Evolutionary conservation across 2,113 vertebrate species (phyloP).

Genomic region (Gambusia holbrooki): DNA sequence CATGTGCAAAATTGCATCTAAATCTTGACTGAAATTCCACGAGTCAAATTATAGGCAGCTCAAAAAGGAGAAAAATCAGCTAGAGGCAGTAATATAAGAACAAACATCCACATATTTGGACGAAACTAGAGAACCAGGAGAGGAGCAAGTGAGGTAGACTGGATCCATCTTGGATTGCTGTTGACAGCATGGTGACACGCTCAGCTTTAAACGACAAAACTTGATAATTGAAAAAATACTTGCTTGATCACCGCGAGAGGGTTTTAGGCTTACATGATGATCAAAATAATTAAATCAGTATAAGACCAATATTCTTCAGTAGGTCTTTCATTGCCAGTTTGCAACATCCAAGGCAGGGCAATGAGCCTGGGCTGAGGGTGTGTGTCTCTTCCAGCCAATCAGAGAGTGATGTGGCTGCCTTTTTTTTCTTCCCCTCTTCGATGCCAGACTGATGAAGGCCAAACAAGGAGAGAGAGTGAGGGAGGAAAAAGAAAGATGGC

Average conservation of each 20-base stretch:
- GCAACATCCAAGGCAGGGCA: slow-evolving; percentile 16
- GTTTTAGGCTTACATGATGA: slow-evolving; percentile 10
- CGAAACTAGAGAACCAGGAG: not conserved
- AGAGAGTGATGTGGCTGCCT: slow-evolving; percentile 17
- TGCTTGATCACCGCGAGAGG: no score
- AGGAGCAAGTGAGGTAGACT: slow-evolving; percentile 6
- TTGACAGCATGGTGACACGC: slow-evolving; percentile 48
- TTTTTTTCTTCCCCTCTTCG: slow-evolving; percentile 20
- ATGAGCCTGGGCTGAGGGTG: slow-evolving; percentile 44
- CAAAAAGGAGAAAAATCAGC: not conserved
- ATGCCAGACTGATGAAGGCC: slow-evolving; percentile 47
- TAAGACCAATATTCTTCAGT: slow-evolving; percentile 10
- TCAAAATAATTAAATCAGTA: not conserved
- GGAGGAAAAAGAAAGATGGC: slow-evolving; percentile 16
- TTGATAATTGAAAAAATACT: not conserved
- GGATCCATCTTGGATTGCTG: slow-evolving; percentile 25
- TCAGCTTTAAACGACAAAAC: no score
- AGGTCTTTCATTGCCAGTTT: slow-evolving; percentile 3
- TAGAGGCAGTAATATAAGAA: not conserved
- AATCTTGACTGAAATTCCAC: slow-evolving; percentile 49
- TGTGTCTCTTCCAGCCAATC: slow-evolving; percentile 60
- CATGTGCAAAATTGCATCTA: slow-evolving; percentile 49
- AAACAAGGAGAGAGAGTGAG: slow-evolving; percentile 8
- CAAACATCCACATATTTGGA: not conserved
- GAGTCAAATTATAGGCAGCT: slow-evolving; percentile 10